Percentiles rank a stretch among this genome's conserved stretches.
These are phyloP conservation scores for Bedellia somnulentella DNA, from an alignment of 2,888 invertebrate species.

Conservation along the genomic window DNA sequence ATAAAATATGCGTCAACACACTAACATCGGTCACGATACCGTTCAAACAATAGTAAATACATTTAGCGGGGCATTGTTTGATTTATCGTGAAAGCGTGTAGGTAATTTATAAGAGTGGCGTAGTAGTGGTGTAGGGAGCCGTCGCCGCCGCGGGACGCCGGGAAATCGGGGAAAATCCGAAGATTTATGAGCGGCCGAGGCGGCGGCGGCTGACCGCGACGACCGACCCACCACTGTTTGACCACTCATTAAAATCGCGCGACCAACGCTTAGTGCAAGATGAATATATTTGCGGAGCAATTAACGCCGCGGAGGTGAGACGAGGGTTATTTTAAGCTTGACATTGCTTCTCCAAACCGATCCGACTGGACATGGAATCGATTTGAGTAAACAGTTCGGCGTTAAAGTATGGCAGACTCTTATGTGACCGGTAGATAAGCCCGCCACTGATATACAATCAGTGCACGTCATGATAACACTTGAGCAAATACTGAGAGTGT, in stretches of 20 bases:
- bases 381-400: slow-evolving; percentile 18
- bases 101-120: slow-evolving; percentile 57
- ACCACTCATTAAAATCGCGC: slow-evolving; percentile 55
- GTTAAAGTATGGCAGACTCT: slow-evolving; percentile 28
- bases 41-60: slow-evolving; percentile 57
- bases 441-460: slow-evolving; percentile 34
- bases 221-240: slow-evolving; percentile 28
- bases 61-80: slow-evolving; percentile 52
- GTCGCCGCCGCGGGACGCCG: slow-evolving; percentile 35
- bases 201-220: slow-evolving; percentile 36
- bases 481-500: slow-evolving; percentile 45
- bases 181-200: slow-evolving; percentile 49
- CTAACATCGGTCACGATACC: slow-evolving; percentile 23
- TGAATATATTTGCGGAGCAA: slow-evolving; percentile 57
- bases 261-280: slow-evolving; percentile 53
- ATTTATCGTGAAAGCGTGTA: slow-evolving; percentile 56
- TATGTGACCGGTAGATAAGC: slow-evolving; percentile 39
- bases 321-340: slow-evolving; percentile 31
- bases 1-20: slow-evolving; percentile 26
- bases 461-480: slow-evolving; percentile 36
- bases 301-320: slow-evolving; percentile 52
- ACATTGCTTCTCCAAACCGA: not conserved
- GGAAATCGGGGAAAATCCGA: slow-evolving; percentile 55
- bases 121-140: slow-evolving; percentile 21
- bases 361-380: too few relatives aligned